These are phyloP conservation scores for Acleris cristana DNA, from an alignment of 2,888 invertebrate genomes.

Conservation along the genomic window DNA sequence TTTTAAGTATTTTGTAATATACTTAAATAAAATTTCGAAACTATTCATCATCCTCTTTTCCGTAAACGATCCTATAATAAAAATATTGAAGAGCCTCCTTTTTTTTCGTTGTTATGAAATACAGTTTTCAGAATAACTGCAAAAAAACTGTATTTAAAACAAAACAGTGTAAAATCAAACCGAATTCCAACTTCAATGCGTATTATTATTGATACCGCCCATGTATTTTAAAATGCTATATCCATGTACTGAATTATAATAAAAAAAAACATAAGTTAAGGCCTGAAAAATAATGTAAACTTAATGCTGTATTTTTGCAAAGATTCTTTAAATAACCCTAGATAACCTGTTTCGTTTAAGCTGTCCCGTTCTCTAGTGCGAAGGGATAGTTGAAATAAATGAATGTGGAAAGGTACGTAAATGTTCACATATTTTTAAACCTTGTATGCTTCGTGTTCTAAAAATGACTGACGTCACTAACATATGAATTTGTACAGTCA, in stretches of 20 bases:
- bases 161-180: conserved; percentile 15
- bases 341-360: conserved; percentile 15
- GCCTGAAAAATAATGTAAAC: conserved; percentile 44
- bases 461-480: too few relatives aligned
- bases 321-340: conserved; percentile 45
- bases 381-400: neutral
- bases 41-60: too few relatives aligned
- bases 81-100: too few relatives aligned
- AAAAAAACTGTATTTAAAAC: neutral
- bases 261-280: conserved; percentile 35
- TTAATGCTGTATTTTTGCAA: conserved; percentile 76
- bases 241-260: conserved; percentile 57
- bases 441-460: too few relatives aligned
- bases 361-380: conserved; percentile 37
- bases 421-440: too few relatives aligned
- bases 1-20: too few relatives aligned
- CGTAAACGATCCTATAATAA: too few relatives aligned
- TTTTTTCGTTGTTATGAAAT: too few relatives aligned
- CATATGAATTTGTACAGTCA: too few relatives aligned
- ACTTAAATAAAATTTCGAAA: too few relatives aligned
- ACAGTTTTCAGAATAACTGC: too few relatives aligned
- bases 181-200: conserved; percentile 13
- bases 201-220: conserved; percentile 70
- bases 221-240: conserved; percentile 59
- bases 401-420: too few relatives aligned